phyloP scores from a whole-genome alignment of 2,888 invertebrate species.

The Ariolimax columbianus region DNA sequence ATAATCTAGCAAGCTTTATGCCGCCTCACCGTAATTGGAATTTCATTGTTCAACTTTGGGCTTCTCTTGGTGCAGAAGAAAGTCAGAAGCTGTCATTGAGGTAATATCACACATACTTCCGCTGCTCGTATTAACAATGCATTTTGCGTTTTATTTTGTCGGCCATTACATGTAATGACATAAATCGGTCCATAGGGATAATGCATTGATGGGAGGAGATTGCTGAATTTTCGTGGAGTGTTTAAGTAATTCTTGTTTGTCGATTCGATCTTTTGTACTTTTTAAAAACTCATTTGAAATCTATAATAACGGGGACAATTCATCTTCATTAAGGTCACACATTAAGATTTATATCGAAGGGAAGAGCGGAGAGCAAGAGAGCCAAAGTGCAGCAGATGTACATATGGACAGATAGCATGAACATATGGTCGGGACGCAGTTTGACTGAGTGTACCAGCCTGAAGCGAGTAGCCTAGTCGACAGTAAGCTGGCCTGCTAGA shows the following conservation, averaged over 20 bases:
- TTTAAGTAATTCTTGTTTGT: constrained; percentile 39
- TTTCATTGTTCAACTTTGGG: constrained; percentile 18
- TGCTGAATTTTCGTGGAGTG: constrained; percentile 34
- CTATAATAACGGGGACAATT: constrained; percentile 26
- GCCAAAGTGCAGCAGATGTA: too few species aligned
- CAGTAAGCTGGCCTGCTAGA: too few species aligned
- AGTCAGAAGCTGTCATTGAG: constrained; percentile 19
- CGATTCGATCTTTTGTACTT: constrained; percentile 26
- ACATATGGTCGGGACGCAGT: too few species aligned
- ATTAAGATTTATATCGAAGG: too few species aligned
- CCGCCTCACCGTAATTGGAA: constrained; percentile 13
- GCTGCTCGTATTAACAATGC: constrained; percentile 43
- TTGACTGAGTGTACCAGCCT: too few species aligned
- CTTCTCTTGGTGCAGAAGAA: constrained; percentile 5
- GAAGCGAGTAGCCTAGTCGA: too few species aligned
- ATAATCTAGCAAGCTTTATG: constrained; percentile 12
- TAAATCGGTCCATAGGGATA: constrained; percentile 43
- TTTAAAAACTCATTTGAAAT: constrained; percentile 42
- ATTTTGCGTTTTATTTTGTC: constrained; percentile 29
- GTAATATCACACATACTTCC: constrained; percentile 34
- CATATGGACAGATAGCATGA: too few species aligned
- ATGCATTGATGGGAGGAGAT: constrained; percentile 48
- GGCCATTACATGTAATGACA: constrained; percentile 45
- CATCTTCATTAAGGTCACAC: constrained; percentile 17
- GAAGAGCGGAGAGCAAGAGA: too few species aligned